Percentiles rank a stretch among this genome's conserved stretches.
Conservation (phyloP, 2,113 vertebrate species). For the Lepisosteus osseus region DNA sequence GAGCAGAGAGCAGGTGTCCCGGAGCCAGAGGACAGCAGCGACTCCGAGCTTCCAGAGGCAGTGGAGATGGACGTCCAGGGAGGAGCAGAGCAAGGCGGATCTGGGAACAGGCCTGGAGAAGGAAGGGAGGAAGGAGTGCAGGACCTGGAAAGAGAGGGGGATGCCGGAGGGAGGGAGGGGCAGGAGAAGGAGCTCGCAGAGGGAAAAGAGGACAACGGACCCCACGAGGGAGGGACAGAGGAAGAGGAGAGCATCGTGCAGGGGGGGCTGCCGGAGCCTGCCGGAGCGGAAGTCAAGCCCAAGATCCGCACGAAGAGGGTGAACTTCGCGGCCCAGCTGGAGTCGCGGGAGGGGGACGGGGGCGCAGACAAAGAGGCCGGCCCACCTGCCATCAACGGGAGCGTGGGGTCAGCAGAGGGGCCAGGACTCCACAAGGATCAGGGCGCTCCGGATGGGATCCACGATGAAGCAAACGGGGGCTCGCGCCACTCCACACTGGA, state of each 20-base stretch:
- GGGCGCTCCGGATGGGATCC: too few species aligned
- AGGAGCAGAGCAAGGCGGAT: background rate
- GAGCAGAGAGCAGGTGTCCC: too few species aligned
- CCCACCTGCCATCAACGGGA: background rate
- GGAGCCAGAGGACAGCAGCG: too few species aligned
- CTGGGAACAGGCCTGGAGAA: background rate
- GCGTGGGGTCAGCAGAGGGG: too few species aligned
- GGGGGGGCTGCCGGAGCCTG: too few species aligned
- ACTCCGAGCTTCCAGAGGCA: background rate
- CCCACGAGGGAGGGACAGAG: background rate
- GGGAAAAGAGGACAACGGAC: background rate
- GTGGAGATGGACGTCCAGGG: background rate
- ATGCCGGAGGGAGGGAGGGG: background rate
- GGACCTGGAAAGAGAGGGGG: background rate
- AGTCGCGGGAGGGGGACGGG: background rate
- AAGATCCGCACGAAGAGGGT: constrained; percentile 29
- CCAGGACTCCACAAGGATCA: too few species aligned
- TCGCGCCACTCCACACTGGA: too few species aligned
- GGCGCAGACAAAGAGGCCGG: background rate
- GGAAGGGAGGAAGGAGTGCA: background rate
- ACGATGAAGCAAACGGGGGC: too few species aligned
- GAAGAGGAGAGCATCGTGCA: background rate
- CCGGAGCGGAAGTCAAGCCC: background rate
- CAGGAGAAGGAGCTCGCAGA: background rate
- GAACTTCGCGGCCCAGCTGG: constrained; percentile 19